Evolutionary conservation across 2,888 invertebrate genomes (phyloP).

Genomic region (Aporophyla lueneburgensis): DNA sequence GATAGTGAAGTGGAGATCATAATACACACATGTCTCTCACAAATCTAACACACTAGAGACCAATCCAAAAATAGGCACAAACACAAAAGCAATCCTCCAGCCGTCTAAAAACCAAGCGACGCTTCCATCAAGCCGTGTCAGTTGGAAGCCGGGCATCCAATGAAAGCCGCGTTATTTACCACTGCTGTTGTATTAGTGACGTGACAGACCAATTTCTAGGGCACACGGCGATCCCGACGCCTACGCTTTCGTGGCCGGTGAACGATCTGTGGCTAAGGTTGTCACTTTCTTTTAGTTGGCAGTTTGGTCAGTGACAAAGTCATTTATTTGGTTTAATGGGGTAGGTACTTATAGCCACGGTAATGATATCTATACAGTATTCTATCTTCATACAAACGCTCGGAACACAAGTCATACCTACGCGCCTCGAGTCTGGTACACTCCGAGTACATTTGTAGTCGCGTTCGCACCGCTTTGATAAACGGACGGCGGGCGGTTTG

Average conservation of each 20-base stretch:
- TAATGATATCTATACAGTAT: no score
- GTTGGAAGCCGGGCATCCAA: conserved; percentile 33
- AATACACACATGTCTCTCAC: not conserved
- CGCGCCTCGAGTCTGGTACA: no score
- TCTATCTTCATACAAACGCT: no score
- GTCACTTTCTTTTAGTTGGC: not conserved
- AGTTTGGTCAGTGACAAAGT: not conserved
- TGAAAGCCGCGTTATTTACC: conserved; percentile 53
- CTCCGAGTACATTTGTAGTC: no score
- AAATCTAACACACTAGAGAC: conserved; percentile 4
- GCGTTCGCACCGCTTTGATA: no score
- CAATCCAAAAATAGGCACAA: conserved; percentile 39
- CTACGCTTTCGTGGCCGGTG: conserved; percentile 55
- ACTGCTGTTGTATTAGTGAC: conserved; percentile 55
- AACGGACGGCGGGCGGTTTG: no score
- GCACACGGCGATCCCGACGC: conserved; percentile 67
- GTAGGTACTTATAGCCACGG: not conserved
- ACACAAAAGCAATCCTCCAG: conserved; percentile 34
- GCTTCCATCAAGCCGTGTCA: conserved; percentile 33
- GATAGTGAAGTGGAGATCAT: not conserved
- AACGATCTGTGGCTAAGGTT: conserved; percentile 57
- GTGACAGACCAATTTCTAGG: conserved; percentile 72
- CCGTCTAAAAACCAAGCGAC: conserved; percentile 16
- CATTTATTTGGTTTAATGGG: not conserved
- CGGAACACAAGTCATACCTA: no score